These are phyloP conservation scores for Ormyrus labotus DNA, from an alignment of 2,888 invertebrate genomes.

Conservation along the genomic window DNA sequence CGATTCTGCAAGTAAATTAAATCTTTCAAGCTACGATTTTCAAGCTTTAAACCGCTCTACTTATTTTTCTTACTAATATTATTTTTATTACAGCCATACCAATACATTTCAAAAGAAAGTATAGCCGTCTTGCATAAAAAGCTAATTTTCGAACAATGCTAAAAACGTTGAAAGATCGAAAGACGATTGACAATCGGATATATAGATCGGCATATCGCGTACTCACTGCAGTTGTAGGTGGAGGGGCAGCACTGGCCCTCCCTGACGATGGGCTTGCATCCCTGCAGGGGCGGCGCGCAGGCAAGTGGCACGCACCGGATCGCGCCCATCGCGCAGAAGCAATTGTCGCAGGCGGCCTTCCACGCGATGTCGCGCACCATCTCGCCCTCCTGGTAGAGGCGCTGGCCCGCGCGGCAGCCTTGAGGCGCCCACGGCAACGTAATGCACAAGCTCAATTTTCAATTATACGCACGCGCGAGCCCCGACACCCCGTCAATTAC, in stretches of 20 bases:
- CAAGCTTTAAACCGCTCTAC: no score
- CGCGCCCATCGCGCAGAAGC: constrained; percentile 86
- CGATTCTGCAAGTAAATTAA: no score
- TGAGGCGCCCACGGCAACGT: constrained; percentile 60
- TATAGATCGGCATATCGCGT: not conserved
- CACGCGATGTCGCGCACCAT: constrained; percentile 79
- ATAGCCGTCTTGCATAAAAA: no score
- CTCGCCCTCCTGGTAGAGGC: constrained; percentile 83
- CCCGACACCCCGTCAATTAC: no score
- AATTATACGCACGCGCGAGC: constrained; percentile 14
- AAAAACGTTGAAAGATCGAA: no score
- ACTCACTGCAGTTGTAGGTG: constrained; percentile 88
- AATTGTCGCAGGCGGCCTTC: constrained; percentile 84
- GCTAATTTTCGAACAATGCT: no score
- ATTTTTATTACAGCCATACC: no score
- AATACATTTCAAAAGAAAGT: no score
- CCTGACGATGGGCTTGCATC: constrained; percentile 86
- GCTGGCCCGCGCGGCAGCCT: constrained; percentile 83
- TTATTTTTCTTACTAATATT: no score
- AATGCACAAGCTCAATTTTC: constrained; percentile 37
- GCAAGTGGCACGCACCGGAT: constrained; percentile 86
- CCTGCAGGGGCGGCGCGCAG: constrained; percentile 85
- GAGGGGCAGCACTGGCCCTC: constrained; percentile 90
- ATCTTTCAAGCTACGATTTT: no score
- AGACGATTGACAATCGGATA: no score